These are phyloP conservation scores for Coryphaenoides rupestris DNA, from an alignment of 2,113 vertebrate species.

Conservation along the genomic window DNA sequence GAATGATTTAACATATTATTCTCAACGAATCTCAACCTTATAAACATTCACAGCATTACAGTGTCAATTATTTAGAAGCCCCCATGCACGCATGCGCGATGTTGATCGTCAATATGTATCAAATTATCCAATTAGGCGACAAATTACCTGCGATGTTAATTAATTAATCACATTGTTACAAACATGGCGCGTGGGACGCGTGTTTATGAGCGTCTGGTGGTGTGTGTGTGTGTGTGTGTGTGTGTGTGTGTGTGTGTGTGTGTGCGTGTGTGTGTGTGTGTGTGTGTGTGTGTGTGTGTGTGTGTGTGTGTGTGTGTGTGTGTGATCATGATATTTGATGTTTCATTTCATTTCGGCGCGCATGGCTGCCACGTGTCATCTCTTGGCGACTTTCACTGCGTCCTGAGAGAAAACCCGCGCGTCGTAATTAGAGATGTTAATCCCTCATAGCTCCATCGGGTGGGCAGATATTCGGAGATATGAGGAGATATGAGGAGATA, in stretches of 20 bases:
- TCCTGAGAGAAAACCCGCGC: neutral
- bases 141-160: too few species aligned
- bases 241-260: neutral
- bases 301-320: neutral
- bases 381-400: neutral
- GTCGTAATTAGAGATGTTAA: neutral
- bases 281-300: conserved; percentile 1
- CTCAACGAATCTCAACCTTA: too few species aligned
- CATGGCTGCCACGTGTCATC: neutral
- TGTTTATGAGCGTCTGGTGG: neutral
- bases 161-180: too few species aligned
- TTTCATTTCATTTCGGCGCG: neutral
- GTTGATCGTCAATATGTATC: too few species aligned
- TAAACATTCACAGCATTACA: too few species aligned
- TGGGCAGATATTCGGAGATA: too few species aligned
- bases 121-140: too few species aligned
- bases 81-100: too few species aligned
- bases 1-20: too few species aligned
- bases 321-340: neutral
- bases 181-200: neutral
- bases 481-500: too few species aligned
- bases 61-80: too few species aligned
- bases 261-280: conserved; percentile 1
- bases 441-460: neutral
- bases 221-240: neutral